phyloP scores from a whole-genome alignment of 2,797 vertebrate species.

The Dendrocincla fuliginosa region DNA sequence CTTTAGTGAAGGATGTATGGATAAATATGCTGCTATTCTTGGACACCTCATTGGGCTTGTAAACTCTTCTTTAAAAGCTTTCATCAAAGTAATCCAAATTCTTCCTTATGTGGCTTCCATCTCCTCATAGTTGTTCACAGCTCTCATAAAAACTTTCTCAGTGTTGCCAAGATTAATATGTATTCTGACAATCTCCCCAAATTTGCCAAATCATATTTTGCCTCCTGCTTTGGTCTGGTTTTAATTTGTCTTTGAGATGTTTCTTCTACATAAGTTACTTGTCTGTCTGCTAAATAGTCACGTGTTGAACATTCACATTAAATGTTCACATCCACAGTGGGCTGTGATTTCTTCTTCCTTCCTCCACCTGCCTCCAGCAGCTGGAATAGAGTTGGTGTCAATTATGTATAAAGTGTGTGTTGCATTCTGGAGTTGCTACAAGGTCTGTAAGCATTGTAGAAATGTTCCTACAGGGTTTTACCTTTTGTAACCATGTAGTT shows the following conservation, averaged over 20 bases:
- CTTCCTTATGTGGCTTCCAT: background rate
- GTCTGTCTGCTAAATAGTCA: background rate
- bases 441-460: background rate
- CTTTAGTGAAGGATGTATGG: background rate
- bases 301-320: background rate
- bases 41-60: background rate
- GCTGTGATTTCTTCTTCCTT: background rate
- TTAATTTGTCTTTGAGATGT: background rate
- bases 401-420: background rate
- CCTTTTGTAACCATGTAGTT: background rate
- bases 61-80: background rate
- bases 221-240: background rate
- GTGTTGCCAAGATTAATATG: background rate
- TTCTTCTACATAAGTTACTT: background rate
- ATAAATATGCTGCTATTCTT: slow-evolving; percentile 12
- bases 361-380: background rate
- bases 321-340: background rate
- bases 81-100: background rate
- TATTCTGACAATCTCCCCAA: background rate
- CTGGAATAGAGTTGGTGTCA: background rate
- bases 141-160: background rate
- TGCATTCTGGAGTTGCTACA: background rate
- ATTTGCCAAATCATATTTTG: background rate
- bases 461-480: background rate
- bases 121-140: background rate